phyloP scores from a whole-genome alignment of 1,140 invertebrate species.

The Sitobion miscanthi region DNA sequence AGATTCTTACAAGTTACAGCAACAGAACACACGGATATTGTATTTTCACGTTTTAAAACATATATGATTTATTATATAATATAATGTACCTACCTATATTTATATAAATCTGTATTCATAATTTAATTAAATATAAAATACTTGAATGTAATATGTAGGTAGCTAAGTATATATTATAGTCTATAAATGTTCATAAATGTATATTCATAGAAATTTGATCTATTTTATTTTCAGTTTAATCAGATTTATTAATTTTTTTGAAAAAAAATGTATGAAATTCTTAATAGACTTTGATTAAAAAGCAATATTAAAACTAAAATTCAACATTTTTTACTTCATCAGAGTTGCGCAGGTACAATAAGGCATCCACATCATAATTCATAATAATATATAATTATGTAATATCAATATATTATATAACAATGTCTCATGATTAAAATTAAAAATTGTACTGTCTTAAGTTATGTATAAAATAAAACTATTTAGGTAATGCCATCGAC shows the following conservation, averaged over 20 bases:
- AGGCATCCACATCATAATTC: background rate
- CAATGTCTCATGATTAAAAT: background rate
- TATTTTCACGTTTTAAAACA: background rate
- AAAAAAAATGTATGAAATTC: background rate
- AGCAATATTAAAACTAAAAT: background rate
- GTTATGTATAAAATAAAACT: background rate
- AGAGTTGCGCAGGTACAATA: background rate
- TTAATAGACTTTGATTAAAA: background rate
- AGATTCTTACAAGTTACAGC: background rate
- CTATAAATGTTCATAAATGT: too few species aligned
- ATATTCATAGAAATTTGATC: background rate
- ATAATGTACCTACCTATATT: background rate
- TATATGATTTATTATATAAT: too few species aligned
- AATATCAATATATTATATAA: too few species aligned
- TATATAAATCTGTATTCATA: background rate
- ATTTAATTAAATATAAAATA: background rate
- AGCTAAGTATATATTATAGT: too few species aligned
- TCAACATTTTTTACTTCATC: background rate
- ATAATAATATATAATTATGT: background rate
- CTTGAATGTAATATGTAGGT: too few species aligned
- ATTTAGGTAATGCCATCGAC: background rate
- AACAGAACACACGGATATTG: background rate
- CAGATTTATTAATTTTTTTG: background rate
- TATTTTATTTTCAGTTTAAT: background rate
- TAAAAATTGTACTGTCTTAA: background rate